Evolutionary conservation across 2,888 invertebrate genomes (phyloP), one percentile per base, ranked within the genome.

Genomic region (Vesta saturnalis): DNA sequence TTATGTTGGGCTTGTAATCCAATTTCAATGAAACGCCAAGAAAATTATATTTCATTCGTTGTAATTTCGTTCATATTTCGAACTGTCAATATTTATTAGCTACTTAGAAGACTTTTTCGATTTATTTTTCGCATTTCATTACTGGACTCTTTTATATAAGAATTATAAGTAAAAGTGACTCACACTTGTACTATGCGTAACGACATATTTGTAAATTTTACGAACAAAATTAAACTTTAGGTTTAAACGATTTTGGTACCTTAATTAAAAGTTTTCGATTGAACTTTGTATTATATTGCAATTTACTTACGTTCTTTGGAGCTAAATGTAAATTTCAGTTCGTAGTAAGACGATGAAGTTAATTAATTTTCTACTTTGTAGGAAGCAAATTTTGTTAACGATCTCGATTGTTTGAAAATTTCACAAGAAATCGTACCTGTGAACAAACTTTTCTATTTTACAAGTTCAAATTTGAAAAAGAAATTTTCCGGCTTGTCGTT

Each of bases 11-110:
- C 52, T 49, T 52, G 52, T 64, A 64, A 64, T 64, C 64, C 64
- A 59, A 64, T 64, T 59, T 19, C 64, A 52, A 66, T 66, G 57
- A 60, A 60, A 55, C 60, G 58, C 60, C 56, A 66, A 10, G 18
- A 22, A 52, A 66, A 66, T 66, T 60, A 60, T 56, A 60, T 60
- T 60, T 60, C 66, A 15, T 49, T 49, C 47, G 47, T 49, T 49
- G 47, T 49, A 18, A 49, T 39, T 39, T 18, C 18, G 35, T 58
- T 58, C 47, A 49, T 49, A 49, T 18, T 39, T 39, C 39, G 39
- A n/a, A 10, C 39, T 39, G 39, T 39, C 39, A 39, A 39, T 39
- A 39, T 39, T 39, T 39, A 39, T 39, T 39, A 39, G n/a, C 39
- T 39, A 39, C 39, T 39, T n/a, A 2, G 39, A 39, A 39, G 39